Percentiles rank a stretch among this genome's conserved stretches.
phyloP scores from a whole-genome alignment of 2,797 vertebrate species.

The Gymnoscopelus microlampas region DNA sequence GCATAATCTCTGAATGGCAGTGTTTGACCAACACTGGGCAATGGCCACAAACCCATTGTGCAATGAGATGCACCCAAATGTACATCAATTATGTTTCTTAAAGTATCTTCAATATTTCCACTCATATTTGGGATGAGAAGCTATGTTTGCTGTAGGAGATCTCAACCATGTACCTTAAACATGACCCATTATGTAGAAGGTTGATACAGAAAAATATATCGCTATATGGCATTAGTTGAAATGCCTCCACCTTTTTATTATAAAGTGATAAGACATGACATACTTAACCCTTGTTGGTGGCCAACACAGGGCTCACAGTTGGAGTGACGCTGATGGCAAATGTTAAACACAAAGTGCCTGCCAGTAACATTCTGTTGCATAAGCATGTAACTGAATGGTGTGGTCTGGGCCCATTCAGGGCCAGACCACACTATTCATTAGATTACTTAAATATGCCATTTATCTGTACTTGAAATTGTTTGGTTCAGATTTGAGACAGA shows the following conservation, averaged over 20 bases:
- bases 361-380: background rate
- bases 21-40: conserved; percentile 19
- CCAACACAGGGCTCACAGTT: background rate
- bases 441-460: background rate
- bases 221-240: background rate
- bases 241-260: conserved; percentile 6
- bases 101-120: conserved; percentile 12
- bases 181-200: conserved; percentile 32
- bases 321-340: background rate
- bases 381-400: too few relatives aligned
- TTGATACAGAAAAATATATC: conserved; percentile 1
- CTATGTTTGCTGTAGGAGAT: conserved; percentile 30
- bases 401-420: conserved; percentile 9
- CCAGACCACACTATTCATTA: background rate
- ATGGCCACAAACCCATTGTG: background rate
- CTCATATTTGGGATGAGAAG: conserved; percentile 26
- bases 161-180: conserved; percentile 18
- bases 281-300: background rate
- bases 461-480: background rate
- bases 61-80: conserved; percentile 11
- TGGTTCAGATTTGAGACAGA: conserved; percentile 6
- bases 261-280: conserved; percentile 7
- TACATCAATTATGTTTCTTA: conserved; percentile 5
- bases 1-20: background rate
- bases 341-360: background rate